Evolutionary conservation across 2,113 vertebrate genomes (phyloP), one percentile per base, ranked within the genome.

Genomic region (Epinephelus lanceolatus): DNA sequence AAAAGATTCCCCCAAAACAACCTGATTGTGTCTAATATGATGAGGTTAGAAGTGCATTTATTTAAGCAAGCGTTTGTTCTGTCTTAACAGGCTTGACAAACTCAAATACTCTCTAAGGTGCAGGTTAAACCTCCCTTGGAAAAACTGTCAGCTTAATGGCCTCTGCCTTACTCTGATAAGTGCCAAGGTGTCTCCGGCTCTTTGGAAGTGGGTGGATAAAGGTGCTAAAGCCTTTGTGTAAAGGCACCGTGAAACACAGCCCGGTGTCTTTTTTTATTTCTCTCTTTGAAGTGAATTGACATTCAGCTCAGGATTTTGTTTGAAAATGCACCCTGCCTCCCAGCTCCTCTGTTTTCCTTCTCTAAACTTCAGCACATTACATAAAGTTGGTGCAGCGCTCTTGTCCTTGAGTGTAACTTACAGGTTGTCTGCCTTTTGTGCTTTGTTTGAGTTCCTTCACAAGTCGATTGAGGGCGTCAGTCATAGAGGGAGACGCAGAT

Each of bases 201-300:
- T 81, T 78, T 84, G 78, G 76, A 77, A 88, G 89, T 25, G 67
- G 76, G 71, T 81, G 80, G 82, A 91, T 91, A 90, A 92, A 89
- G 88, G 70, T 76, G 82, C 79, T 69, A 63, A 86, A 89, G 85
- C 86, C 81, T 93, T 91, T 93, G 86, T 90, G 81, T 70, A 60
- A 82, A 88, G 71, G 80, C 80, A 15, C 73, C 21, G 60, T 80
- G 82, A 89, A 92, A 92, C 88, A 81, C 25, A 86, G 78, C 82
- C 80, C 56, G 37, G 61, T 67, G 88, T 83, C 80, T 90, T 86
- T 74, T 85, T 82, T 68, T 12, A 33, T 70, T 70, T 76, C 55
- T 71, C 81, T 83, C 89, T 93, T 93, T 95, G 88, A 94, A 91
- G 76, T 81, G 77, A 85, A 80, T 94, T 93, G 89, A 92, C 85